phyloP scores from a whole-genome alignment of 2,113 vertebrate species.

The Dicrurus megarhynchus region DNA sequence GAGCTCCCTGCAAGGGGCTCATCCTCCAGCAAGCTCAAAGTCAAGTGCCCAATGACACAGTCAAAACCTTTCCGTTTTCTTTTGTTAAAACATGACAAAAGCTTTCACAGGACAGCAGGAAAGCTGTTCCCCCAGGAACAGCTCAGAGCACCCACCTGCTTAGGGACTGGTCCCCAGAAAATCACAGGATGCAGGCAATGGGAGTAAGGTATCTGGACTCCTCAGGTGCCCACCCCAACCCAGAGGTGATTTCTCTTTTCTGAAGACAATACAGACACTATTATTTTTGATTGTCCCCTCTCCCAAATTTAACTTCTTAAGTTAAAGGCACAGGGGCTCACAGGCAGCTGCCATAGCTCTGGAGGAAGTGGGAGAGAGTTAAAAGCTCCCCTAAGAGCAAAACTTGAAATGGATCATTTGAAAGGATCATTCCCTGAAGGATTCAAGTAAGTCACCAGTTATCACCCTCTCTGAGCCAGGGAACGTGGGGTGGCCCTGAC shows the following conservation, averaged over 20 bases:
- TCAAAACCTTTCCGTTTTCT: not conserved
- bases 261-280: not conserved
- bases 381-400: not conserved
- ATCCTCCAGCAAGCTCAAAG: not conserved
- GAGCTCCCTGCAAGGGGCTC: not conserved
- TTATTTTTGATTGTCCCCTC: not conserved
- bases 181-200: not conserved
- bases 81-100: not conserved
- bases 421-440: not conserved
- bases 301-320: not conserved
- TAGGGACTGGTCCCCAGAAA: not conserved
- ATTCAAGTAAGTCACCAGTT: not conserved
- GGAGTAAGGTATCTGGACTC: not conserved
- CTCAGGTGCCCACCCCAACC: not conserved
- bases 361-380: not conserved
- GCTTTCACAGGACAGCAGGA: not conserved
- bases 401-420: not conserved
- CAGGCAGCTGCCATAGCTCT: not conserved
- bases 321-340: not conserved
- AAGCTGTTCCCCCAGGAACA: not conserved
- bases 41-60: not conserved
- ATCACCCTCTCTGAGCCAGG: fast-evolving
- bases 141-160: not conserved
- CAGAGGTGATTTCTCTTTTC: not conserved
- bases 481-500: not conserved